These are phyloP conservation scores for Isurus oxyrinchus DNA, from an alignment of 2,113 vertebrate species.

Conservation along the genomic window DNA sequence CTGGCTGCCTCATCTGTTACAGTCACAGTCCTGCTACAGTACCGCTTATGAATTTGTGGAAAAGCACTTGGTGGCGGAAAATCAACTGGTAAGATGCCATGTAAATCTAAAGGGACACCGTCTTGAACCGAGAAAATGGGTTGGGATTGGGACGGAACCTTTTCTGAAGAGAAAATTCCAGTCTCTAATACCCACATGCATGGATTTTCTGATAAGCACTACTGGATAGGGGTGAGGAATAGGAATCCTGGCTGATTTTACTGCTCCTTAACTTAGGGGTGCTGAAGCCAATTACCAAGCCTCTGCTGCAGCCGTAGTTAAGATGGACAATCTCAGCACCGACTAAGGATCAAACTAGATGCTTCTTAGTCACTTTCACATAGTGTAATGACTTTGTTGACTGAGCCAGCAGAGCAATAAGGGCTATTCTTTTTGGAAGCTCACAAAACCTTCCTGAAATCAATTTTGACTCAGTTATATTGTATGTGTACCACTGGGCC, in stretches of 20 bases:
- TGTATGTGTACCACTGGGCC: too few species aligned
- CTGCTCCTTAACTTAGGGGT: neutral
- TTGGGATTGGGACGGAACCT: neutral
- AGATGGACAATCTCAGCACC: too few species aligned
- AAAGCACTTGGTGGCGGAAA: neutral
- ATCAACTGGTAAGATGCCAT: neutral
- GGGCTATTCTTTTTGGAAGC: neutral
- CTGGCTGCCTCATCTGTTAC: neutral
- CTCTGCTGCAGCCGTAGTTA: neutral
- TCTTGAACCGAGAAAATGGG: neutral
- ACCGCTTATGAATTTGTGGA: neutral
- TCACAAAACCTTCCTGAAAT: neutral
- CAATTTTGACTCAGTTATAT: slow-evolving; percentile 8
- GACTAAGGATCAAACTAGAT: neutral
- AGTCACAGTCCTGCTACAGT: neutral
- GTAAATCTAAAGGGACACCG: neutral
- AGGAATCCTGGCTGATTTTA: neutral
- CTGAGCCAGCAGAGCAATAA: neutral
- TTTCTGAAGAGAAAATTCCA: neutral
- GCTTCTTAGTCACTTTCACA: neutral
- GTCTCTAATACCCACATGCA: neutral
- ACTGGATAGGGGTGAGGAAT: neutral
- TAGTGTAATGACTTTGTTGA: neutral
- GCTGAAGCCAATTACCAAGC: neutral
- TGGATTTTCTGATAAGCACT: neutral